phyloP scores from a whole-genome alignment of 2,888 invertebrate species.

The Mechanitis messenoides region DNA sequence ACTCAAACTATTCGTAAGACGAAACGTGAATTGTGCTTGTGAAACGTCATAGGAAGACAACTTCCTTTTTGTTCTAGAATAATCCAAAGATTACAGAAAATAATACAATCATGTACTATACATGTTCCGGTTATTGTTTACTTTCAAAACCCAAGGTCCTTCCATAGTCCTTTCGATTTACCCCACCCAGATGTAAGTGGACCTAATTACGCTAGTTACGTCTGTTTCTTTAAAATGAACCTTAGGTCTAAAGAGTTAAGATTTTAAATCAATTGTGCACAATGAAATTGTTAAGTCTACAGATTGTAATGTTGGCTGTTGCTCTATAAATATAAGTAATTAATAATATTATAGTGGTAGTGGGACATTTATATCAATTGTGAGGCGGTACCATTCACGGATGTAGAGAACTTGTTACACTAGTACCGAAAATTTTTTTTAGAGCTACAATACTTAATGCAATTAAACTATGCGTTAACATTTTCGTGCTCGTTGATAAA shows the following conservation, averaged over 20 bases:
- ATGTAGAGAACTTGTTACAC: slow-evolving; percentile 31
- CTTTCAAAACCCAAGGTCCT: slow-evolving; percentile 66
- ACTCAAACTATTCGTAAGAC: too few species aligned
- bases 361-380: slow-evolving; percentile 42
- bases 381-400: slow-evolving; percentile 39
- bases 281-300: slow-evolving; percentile 9
- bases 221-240: slow-evolving; percentile 15
- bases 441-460: too few species aligned
- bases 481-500: too few species aligned
- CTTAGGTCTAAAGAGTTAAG: slow-evolving; percentile 9
- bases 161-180: slow-evolving; percentile 40
- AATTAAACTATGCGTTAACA: too few species aligned
- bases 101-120: slow-evolving; percentile 21
- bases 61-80: slow-evolving; percentile 18
- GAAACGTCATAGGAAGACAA: background rate
- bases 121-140: slow-evolving; percentile 58
- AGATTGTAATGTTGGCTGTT: slow-evolving; percentile 26
- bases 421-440: too few species aligned
- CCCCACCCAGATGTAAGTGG: slow-evolving; percentile 42
- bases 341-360: slow-evolving; percentile 39
- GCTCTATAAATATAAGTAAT: slow-evolving; percentile 46
- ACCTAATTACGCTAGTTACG: slow-evolving; percentile 31
- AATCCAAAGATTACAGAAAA: slow-evolving; percentile 12
- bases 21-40: background rate
- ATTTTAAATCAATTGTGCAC: slow-evolving; percentile 9